phyloP scores from a whole-genome alignment of 2,797 vertebrate genomes.

The Presbytis comata region DNA sequence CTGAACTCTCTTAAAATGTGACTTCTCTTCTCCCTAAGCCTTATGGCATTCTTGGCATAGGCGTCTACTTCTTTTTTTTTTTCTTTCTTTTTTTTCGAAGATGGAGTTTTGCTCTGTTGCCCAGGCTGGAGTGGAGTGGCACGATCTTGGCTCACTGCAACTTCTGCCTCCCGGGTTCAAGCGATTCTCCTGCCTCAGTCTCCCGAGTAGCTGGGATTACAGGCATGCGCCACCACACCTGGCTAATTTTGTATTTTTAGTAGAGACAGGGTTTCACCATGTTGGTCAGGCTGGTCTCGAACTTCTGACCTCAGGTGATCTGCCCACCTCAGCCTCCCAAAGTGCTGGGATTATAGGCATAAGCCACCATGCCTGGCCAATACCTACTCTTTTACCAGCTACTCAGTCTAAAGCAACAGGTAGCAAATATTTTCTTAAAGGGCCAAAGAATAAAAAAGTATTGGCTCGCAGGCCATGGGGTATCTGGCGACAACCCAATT shows the following conservation, averaged over 20 bases:
- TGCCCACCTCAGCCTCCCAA: not conserved
- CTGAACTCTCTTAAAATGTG: too few species aligned
- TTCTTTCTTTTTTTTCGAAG: too few species aligned
- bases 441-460: not conserved
- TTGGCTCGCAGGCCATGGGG: not conserved
- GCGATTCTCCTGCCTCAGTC: not conserved
- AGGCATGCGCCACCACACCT: not conserved
- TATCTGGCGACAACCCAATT: accelerated
- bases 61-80: too few species aligned
- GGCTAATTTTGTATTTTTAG: not conserved
- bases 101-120: not conserved
- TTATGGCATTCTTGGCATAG: too few species aligned
- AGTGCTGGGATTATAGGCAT: not conserved
- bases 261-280: not conserved
- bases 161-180: not conserved
- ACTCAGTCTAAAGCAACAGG: not conserved
- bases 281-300: not conserved
- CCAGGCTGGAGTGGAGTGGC: not conserved
- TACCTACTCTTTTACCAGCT: not conserved
- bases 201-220: not conserved
- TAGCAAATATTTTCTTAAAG: not conserved
- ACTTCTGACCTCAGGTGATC: not conserved
- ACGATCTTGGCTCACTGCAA: not conserved
- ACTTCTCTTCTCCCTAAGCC: too few species aligned
- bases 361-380: not conserved